A percentile compares a stretch with the other conserved stretches of the same genome.
Conservation (phyloP, 1,140 invertebrate genomes). For the Lepidurus arcticus region DNA sequence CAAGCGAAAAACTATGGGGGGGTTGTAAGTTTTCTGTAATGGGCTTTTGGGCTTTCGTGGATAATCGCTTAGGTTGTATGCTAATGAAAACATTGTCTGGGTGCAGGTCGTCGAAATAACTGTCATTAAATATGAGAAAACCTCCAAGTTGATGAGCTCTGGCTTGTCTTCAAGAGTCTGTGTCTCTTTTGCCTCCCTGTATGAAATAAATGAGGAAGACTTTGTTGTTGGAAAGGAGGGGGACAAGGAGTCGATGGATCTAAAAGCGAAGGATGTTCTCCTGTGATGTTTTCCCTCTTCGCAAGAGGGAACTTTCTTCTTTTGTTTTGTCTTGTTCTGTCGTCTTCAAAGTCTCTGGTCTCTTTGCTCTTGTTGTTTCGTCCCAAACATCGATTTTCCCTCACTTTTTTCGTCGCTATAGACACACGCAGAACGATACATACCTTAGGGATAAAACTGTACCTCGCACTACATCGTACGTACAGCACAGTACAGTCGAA, state of each 20-base stretch:
- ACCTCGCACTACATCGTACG: too few species aligned
- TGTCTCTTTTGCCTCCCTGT: neutral
- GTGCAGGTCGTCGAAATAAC: neutral
- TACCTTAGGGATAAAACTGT: too few species aligned
- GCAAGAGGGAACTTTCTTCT: neutral
- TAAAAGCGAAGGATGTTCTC: neutral
- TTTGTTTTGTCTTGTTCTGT: too few species aligned
- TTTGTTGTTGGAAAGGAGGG: neutral
- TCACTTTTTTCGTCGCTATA: too few species aligned
- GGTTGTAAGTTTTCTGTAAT: neutral
- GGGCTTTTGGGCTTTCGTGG: neutral
- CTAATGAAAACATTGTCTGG: neutral
- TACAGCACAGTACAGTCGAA: too few species aligned
- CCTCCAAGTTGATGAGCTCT: neutral
- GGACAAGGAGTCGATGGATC: neutral
- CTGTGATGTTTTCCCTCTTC: neutral
- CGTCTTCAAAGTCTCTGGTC: too few species aligned
- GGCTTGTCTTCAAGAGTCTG: neutral
- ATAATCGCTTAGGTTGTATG: neutral
- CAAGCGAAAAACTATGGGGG: neutral
- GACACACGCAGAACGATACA: too few species aligned
- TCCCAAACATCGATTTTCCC: too few species aligned
- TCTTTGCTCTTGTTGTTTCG: too few species aligned
- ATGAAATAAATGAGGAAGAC: neutral
- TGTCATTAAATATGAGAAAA: slow-evolving; percentile 7